These are phyloP conservation scores for Cladopsammia gracilis DNA, from an alignment of 64 coral and sea anemone genomes.

Conservation along the genomic window DNA sequence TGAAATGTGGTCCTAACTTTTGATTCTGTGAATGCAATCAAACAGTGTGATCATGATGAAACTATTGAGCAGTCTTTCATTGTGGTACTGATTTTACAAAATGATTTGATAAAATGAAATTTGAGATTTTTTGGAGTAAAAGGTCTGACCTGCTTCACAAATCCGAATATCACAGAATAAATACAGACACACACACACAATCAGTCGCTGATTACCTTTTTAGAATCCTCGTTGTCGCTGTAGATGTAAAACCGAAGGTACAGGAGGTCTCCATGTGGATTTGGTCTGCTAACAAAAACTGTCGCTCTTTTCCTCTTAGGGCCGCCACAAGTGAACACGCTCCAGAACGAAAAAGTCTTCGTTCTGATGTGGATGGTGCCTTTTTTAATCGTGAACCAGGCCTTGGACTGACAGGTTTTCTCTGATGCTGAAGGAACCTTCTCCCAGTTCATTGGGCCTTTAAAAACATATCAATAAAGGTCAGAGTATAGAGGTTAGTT, in stretches of 20 bases:
- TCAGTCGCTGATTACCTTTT: neutral
- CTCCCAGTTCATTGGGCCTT: slow-evolving; percentile 1
- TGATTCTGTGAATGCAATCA: too few species aligned
- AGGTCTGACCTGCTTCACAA: too few species aligned
- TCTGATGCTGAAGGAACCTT: slow-evolving; percentile 2
- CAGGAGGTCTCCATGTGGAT: neutral
- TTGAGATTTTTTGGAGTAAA: too few species aligned
- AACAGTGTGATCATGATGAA: too few species aligned
- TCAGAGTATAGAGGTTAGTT: too few species aligned
- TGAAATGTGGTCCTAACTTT: too few species aligned
- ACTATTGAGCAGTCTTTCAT: too few species aligned
- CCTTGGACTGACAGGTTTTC: slow-evolving; percentile 4
- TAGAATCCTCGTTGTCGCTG: slow-evolving; percentile 40
- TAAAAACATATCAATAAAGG: neutral
- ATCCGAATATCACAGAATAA: too few species aligned
- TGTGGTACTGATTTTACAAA: too few species aligned
- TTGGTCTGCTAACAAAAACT: neutral
- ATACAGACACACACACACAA: too few species aligned
- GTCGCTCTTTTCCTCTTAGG: slow-evolving; percentile 35
- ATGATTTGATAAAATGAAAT: too few species aligned
- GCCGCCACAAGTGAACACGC: slow-evolving; percentile 8
- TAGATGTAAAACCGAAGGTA: slow-evolving; percentile 30
- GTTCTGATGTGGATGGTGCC: slow-evolving; percentile 8
- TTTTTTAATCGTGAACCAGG: slow-evolving; percentile 38
- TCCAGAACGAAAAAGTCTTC: slow-evolving; percentile 22